Base-by-base conservation (phyloP, 2,113 vertebrate species). In the Cololabis saira region DNA sequence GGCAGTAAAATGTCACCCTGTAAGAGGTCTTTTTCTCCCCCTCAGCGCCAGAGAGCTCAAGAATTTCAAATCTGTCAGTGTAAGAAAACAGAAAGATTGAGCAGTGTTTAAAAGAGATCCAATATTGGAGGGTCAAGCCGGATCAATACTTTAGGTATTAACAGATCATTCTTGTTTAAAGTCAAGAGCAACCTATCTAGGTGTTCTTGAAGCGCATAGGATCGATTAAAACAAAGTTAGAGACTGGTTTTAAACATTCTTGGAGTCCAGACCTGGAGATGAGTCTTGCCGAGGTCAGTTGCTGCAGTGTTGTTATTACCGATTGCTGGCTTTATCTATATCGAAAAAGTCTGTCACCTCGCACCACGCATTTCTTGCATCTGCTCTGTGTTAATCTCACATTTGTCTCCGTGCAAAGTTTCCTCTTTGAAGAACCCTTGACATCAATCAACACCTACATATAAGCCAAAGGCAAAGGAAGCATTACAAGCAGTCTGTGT, bases 211-310 rank as follows among this genome's bases (percentile, higher is more conserved):
- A 78, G 84, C 54, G 76, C 67, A 54, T 50, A 42, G 61, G 76
- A 88, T 91, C 84, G 53, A 90, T 90, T 56, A 40, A 61, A 85
- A 83, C 87, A 78, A 82, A 87, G 76, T 89, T 83, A 79, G 45
- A 71, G 59, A 48, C 15, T 53, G 63, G 68, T 52, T 67, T 70
- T 16, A 65, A 88, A 83, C 61, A 71, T 71, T 78, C 61, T 69
- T 75, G 45, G 63, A 71, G 18, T 78, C 49, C 64, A 51, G 61
- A 72, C 53, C 59, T 75, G 82, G 59, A 64, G 50, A 58, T 82
- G 74, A 69, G 80, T 80, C 42, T 88, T 67, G 44, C 3, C 30
- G 45, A 74, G 52, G 64, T 55, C 66, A 71, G 58, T 66, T 75
- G 66, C 70, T 68, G 42, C 37, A 0, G 1, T 58, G 48, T 52